These are phyloP conservation scores for Tursiops truncatus DNA, from an alignment of 2,113 vertebrate genomes.

Conservation along the genomic window DNA sequence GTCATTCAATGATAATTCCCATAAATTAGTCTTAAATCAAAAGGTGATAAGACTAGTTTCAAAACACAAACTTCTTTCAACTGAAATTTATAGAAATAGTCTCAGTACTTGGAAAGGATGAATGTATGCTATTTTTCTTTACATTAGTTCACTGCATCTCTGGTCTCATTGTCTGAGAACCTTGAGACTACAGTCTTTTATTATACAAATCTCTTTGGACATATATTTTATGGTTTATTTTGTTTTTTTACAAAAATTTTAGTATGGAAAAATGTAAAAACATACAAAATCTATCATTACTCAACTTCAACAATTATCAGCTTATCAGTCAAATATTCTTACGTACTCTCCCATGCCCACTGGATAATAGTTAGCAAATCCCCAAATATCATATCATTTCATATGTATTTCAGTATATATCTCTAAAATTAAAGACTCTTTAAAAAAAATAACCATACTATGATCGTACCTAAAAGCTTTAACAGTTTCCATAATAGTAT, in stretches of 20 bases:
- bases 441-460: not conserved
- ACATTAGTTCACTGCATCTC: not conserved
- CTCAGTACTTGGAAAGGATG: not conserved
- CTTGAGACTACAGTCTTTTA: not conserved
- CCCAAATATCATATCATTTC: not conserved
- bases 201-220: not conserved
- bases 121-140: constrained; percentile 13
- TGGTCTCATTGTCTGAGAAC: constrained; percentile 6
- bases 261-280: not conserved
- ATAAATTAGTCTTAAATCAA: constrained; percentile 19
- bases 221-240: not conserved
- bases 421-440: not conserved
- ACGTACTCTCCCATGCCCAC: not conserved
- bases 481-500: constrained; percentile 36
- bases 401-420: not conserved
- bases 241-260: constrained; percentile 4
- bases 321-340: not conserved
- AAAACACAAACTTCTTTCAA: not conserved
- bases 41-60: not conserved
- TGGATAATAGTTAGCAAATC: not conserved
- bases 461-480: not conserved
- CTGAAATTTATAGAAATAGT: constrained; percentile 27
- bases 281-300: not conserved
- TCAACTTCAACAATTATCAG: not conserved
- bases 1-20: not conserved